Percentiles rank a stretch among this genome's conserved stretches.
Evolutionary conservation across 2,888 invertebrate species (phyloP).

Genomic region (Apodemia mormo): DNA sequence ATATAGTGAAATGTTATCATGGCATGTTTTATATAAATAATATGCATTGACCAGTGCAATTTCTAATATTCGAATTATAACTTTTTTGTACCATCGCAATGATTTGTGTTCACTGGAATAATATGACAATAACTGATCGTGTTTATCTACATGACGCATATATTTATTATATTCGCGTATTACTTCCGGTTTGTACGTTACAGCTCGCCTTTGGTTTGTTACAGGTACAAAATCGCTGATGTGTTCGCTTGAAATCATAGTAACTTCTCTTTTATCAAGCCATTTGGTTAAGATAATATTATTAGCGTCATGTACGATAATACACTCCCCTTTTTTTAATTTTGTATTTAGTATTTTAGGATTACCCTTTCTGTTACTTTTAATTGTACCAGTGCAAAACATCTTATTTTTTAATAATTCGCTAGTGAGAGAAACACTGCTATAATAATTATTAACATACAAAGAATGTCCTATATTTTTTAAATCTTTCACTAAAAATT

Average conservation of each 20-base stretch:
- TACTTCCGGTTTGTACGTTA: not conserved
- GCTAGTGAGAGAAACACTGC: conserved; percentile 4
- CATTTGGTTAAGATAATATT: conserved; percentile 7
- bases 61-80: not conserved
- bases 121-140: conserved; percentile 15
- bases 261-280: conserved; percentile 14
- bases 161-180: conserved; percentile 15
- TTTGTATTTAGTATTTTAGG: conserved; percentile 10
- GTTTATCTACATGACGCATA: conserved; percentile 14
- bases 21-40: conserved; percentile 10
- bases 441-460: conserved; percentile 14
- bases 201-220: conserved; percentile 15
- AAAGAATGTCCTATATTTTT: conserved; percentile 13
- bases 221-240: conserved; percentile 10
- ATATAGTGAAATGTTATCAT: conserved; percentile 14
- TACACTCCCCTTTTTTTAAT: conserved; percentile 12
- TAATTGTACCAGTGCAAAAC: not conserved
- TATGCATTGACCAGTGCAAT: conserved; percentile 10
- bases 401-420: conserved; percentile 15
- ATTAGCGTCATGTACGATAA: conserved; percentile 17
- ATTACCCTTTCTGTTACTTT: conserved; percentile 10
- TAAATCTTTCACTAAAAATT: conserved; percentile 17
- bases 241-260: conserved; percentile 17
- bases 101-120: conserved; percentile 13
- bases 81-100: conserved; percentile 7